Percentiles rank a stretch among this genome's conserved stretches.
Conservation (phyloP, 2,113 vertebrate genomes). For the Grammomys surdaster region DNA sequence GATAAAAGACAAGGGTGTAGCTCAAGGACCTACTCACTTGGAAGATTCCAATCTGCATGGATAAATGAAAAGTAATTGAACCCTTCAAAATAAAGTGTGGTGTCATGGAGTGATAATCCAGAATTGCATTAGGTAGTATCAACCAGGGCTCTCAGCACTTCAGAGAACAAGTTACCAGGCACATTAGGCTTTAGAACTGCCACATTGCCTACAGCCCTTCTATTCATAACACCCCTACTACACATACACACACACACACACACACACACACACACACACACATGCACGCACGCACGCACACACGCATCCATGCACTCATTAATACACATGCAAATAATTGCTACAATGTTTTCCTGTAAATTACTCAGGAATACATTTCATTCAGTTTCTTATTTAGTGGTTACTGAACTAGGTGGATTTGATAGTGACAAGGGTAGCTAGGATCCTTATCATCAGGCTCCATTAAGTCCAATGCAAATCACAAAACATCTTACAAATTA, state of each 20-base stretch:
- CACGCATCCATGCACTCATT: not conserved
- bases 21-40: not conserved
- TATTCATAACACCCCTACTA: not conserved
- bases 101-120: not conserved
- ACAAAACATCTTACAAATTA: not conserved
- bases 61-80: not conserved
- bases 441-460: not conserved
- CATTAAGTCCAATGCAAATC: not conserved
- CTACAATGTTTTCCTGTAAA: not conserved
- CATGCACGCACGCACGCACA: rapidly evolving
- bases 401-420: not conserved
- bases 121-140: not conserved
- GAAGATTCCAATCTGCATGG: not conserved
- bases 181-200: not conserved
- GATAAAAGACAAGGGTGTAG: not conserved
- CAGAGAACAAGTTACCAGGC: not conserved
- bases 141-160: not conserved
- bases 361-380: not conserved
- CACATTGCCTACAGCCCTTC: not conserved
- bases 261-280: not conserved
- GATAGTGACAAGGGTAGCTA: not conserved
- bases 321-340: not conserved
- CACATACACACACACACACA: not conserved
- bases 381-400: not conserved
- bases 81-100: not conserved